Percentiles rank a stretch among this genome's conserved stretches.
phyloP scores from a whole-genome alignment of 2,113 vertebrate genomes.

The Ictalurus furcatus region DNA sequence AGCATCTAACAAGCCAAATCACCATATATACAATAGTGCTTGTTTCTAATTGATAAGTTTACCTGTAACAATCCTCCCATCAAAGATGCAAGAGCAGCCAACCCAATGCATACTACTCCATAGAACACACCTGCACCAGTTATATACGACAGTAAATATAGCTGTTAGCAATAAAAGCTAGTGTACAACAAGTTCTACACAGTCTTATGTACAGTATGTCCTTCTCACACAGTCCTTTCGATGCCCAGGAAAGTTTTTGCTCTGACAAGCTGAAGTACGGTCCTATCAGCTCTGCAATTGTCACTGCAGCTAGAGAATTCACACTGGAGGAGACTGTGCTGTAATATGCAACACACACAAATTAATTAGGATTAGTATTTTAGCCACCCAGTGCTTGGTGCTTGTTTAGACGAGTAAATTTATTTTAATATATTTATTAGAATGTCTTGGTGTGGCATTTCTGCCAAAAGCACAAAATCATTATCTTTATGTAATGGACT shows the following conservation, averaged over 20 bases:
- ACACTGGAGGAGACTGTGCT: conserved; percentile 90
- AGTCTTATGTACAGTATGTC: neutral
- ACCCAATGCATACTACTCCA: conserved; percentile 73
- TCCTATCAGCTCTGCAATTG: conserved; percentile 81
- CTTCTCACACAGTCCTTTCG: conserved; percentile 80
- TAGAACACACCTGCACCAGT: conserved; percentile 69
- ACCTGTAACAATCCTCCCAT: conserved; percentile 77
- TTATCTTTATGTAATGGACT: neutral
- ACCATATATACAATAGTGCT: neutral
- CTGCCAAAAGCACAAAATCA: neutral
- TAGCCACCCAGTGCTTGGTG: neutral
- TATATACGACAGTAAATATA: neutral
- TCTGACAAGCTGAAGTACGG: conserved; percentile 75
- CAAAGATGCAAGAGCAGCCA: conserved; percentile 76
- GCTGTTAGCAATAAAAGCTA: neutral
- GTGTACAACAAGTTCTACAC: neutral
- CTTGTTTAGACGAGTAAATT: neutral
- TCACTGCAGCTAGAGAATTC: conserved; percentile 83
- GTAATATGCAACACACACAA: neutral
- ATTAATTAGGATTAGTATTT: neutral
- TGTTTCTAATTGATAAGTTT: conserved; percentile 2
- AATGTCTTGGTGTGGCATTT: neutral
- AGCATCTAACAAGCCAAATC: neutral
- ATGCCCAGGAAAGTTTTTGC: conserved; percentile 74
- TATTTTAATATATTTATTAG: neutral